Evolutionary conservation across 2,113 vertebrate genomes (phyloP).

Genomic region (Pygoscelis adeliae): DNA sequence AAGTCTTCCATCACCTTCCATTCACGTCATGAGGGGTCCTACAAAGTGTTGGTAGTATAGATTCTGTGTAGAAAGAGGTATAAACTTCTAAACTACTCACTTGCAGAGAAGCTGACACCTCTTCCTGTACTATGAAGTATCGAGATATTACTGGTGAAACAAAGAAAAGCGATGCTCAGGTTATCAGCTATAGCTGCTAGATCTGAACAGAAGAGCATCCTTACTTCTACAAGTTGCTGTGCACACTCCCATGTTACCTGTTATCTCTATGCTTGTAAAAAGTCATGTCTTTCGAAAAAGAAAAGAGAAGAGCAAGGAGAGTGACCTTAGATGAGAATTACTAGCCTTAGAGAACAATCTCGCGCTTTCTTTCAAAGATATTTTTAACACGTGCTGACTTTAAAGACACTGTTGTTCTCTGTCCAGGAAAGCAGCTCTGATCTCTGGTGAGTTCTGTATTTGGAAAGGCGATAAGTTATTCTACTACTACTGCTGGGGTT

Average conservation of each 20-base stretch:
- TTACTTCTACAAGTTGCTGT: not conserved
- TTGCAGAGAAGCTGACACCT: not conserved
- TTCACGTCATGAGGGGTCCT: not conserved
- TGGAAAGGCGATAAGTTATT: not conserved
- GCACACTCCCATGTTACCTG: not conserved
- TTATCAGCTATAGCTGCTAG: not conserved
- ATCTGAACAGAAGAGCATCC: not conserved
- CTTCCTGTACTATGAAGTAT: not conserved
- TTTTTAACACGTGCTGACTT: not conserved
- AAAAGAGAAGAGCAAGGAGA: not conserved
- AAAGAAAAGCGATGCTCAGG: not conserved
- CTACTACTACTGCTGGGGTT: not conserved
- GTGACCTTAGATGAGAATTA: not conserved
- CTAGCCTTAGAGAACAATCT: not conserved
- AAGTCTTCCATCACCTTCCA: not conserved
- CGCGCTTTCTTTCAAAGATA: not conserved
- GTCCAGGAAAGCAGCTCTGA: not conserved
- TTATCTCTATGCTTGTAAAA: not conserved
- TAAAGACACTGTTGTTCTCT: not conserved
- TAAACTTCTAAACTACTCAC: not conserved
- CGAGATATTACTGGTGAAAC: not conserved
- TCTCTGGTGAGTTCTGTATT: not conserved
- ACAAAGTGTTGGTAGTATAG: not conserved
- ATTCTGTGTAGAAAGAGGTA: not conserved
- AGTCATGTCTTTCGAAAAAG: not conserved